phyloP scores from a whole-genome alignment of 2,797 vertebrate genomes.

The Halcyon leucocephala region DNA sequence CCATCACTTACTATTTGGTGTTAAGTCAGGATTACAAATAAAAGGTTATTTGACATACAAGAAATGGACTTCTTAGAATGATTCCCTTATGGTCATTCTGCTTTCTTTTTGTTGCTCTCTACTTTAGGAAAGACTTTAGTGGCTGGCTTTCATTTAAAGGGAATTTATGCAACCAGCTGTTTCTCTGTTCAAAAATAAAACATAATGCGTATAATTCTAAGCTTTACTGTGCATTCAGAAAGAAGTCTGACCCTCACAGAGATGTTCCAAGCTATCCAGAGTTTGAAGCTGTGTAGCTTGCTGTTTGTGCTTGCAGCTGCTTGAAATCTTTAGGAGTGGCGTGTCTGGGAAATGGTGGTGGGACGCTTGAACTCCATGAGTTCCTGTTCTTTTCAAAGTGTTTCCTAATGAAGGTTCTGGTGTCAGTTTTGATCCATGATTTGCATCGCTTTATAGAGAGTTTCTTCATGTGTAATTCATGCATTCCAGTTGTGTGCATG shows the following conservation, averaged over 20 bases:
- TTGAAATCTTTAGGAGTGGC: not conserved
- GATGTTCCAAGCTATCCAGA: not conserved
- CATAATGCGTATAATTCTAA: not conserved
- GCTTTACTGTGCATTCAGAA: not conserved
- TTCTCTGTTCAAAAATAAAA: not conserved
- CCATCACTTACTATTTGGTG: not conserved
- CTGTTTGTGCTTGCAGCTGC: not conserved
- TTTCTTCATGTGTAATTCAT: slow-evolving; percentile 48
- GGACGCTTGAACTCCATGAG: not conserved
- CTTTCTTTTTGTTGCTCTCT: not conserved
- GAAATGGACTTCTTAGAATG: not conserved
- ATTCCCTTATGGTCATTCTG: not conserved
- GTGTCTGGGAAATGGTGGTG: not conserved
- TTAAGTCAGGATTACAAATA: rapidly evolving
- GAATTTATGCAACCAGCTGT: not conserved
- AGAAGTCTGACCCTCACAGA: not conserved
- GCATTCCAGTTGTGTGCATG: not conserved
- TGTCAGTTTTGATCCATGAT: not conserved
- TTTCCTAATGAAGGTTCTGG: not conserved
- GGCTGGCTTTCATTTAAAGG: not conserved
- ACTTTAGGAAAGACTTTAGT: not conserved
- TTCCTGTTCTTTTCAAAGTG: slow-evolving; percentile 52
- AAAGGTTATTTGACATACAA: not conserved
- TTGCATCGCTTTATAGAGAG: slow-evolving; percentile 50
- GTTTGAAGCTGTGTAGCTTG: not conserved